Evolutionary conservation across 2,113 vertebrate genomes (phyloP), one percentile per base, ranked within the genome.

Genomic region (Callipepla californica): DNA sequence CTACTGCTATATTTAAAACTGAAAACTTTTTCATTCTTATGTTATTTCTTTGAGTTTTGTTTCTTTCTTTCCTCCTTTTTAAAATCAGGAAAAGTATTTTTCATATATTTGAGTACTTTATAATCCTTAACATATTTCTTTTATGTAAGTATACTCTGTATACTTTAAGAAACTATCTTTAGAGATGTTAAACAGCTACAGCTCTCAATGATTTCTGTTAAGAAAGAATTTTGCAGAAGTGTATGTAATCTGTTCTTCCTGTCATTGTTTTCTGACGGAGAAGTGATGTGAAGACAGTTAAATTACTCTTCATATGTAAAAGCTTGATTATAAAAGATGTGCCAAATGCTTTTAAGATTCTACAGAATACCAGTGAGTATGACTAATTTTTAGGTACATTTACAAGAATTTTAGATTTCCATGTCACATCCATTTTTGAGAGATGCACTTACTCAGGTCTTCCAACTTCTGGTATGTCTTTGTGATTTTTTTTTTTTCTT

Each of bases 221-320:
- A 93, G 63, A 55, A 94, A 77, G 45, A 80, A 59, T 63, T 70
- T 47, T 38, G 9, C 50, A 85, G 69, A 80, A 61, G 38, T 82
- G 6, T 50, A 69, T 50, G 36, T 90, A 82, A 85, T 77, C 55
- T 70, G n/a, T 78, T 92, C 45, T 85, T 93, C 53, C 32, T 88
- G 80, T 63, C 90, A 80, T 62, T 82, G 51, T 91, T 94, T 96
- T 88, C 38, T 19, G 82, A 90, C 47, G 34, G 8, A 83, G 13
- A 82, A 83, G 16, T 55, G 11, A 79, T 85, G 38, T 62, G 62
- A 66, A 93, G 95, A 95, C 96, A 96, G 93, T 74, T 80, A 96
- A 96, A 96, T 96, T 96, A 74, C 92, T 83, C 72, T 80, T 96
- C 73, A 80, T 70, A 77, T 67, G 40, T 83, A 95, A 95, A 83